These are phyloP conservation scores for Nothura maculosa DNA, from an alignment of 2,797 vertebrate species.

Conservation along the genomic window DNA sequence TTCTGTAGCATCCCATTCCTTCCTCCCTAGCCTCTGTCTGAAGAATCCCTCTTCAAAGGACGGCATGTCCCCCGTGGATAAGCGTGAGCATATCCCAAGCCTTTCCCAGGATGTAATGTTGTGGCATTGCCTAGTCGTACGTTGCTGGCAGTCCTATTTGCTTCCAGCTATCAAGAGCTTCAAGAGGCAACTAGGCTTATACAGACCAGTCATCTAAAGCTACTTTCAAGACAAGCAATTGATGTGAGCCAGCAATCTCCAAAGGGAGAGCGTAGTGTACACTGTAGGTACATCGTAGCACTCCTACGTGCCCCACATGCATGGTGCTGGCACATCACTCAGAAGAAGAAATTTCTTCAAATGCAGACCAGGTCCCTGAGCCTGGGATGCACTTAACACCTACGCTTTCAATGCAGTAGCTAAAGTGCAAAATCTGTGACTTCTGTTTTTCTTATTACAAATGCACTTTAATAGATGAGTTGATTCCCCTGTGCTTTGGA, in stretches of 20 bases:
- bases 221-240: neutral
- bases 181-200: neutral
- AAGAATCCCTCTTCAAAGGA: slow-evolving; percentile 45
- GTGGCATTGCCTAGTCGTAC: slow-evolving; percentile 5
- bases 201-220: neutral
- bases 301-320: neutral
- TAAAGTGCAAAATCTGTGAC: neutral
- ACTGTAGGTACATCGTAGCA: neutral
- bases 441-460: neutral
- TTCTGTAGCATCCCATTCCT: slow-evolving; percentile 18
- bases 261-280: neutral
- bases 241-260: neutral
- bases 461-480: neutral
- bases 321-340: neutral
- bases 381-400: neutral
- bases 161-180: slow-evolving; percentile 18
- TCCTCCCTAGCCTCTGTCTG: slow-evolving; percentile 22
- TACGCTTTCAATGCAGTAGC: neutral
- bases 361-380: neutral
- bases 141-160: neutral
- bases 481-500: neutral
- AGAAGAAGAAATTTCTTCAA: neutral
- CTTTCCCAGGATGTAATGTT: slow-evolving; percentile 33
- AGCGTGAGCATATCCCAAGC: slow-evolving; percentile 7
- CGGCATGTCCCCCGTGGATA: neutral